Base-by-base conservation (phyloP, 2,113 vertebrate species). In the Mionectes macconnelli region DNA sequence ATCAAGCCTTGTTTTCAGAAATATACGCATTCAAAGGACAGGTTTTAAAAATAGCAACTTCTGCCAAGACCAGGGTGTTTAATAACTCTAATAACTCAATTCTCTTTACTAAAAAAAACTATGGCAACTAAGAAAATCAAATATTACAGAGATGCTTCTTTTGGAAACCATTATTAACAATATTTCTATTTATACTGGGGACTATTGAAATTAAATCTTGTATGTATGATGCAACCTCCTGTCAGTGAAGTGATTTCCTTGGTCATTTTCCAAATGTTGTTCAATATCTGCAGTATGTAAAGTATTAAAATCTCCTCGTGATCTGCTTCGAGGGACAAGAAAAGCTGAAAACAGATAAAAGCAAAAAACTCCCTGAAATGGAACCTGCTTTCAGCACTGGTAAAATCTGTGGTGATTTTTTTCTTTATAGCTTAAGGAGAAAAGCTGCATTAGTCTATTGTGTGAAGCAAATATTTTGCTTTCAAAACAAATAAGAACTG, bases 311-410 rank as follows among this genome's bases (percentile, higher is more conserved):
- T 77, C 81, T 91, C 42, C 60, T 87, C 64, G 45, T 91, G 68
- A 87, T 89, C 63, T 89, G 49, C 92, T 96, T 84, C 37, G 44
- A 94, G 89, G 64, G 80, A 89, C 86, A 92, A 89, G 91, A 87
- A 93, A 89, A 77, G 15, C 53, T 81, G 42, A 40, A 88, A 96
- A 44, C 20, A 90, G 57, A 94, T 31, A 85, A 87, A 96, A 96
- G 53, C 40, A 89, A 92, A 95, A 81, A 67, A 31, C 35, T 95
- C 78, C 30, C 49, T 91, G 87, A 95, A 95, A 92, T 40, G 59
- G 69, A 95, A 77, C 25, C 14, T 73, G 56, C 53, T 93, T 97
- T 88, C 89, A 89, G 79, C 56, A 60, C 37, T 83, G 64, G 88
- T 70, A 79, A 94, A 80, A 78, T 56, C 40, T 59, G 12, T 31